Evolutionary conservation across 1,140 invertebrate species (phyloP), one percentile per base, ranked within the genome.

Genomic region (Drosophila melanogaster): DNA sequence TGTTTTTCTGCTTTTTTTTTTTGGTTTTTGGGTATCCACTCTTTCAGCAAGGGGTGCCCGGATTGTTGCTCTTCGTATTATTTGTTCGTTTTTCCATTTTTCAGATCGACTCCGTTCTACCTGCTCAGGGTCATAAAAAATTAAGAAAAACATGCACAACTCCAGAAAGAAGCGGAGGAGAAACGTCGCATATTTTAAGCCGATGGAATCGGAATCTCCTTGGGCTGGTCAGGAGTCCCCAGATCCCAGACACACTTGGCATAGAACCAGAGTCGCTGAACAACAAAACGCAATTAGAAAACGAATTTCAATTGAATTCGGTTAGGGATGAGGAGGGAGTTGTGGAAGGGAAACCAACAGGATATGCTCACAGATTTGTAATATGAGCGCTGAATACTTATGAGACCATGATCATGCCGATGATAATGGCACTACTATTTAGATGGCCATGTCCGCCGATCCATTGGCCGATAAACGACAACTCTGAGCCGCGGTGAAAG

Each of bases 101-200:
- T 44, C 30, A 10, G 8, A 30, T 65, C 59, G 51, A 14, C 46
- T 56, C 14, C 15, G 38, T 69, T 78, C 79, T 83, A 83, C 79
- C 79, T 83, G 79, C 79, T 72, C 79, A 77, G 69, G 64, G 70
- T 62, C 75, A 83, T 83, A 83, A 83, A 83, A 83, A 83, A 83
- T 83, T 78, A 83, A 83, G 75, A 70, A 83, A 81, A 83, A 81
- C 79, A 81, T 78, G 79, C 67, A 78, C 79, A 81, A 64, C 73
- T 66, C 56, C 65, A 62, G 61, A 53, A 55, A 53, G 53, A 30
- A 60, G 43, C 57, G 72, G 47, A 44, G 74, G 43, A 54, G 66
- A 46, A 37, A 77, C 79, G 56, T 75, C 74, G 79, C 79, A 83
- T 83, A 83, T 83, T 78, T 83, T 75, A 78, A 74, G 79, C 69